phyloP scores from a whole-genome alignment of 2,113 vertebrate genomes.

The Notarius lentiginosus region DNA sequence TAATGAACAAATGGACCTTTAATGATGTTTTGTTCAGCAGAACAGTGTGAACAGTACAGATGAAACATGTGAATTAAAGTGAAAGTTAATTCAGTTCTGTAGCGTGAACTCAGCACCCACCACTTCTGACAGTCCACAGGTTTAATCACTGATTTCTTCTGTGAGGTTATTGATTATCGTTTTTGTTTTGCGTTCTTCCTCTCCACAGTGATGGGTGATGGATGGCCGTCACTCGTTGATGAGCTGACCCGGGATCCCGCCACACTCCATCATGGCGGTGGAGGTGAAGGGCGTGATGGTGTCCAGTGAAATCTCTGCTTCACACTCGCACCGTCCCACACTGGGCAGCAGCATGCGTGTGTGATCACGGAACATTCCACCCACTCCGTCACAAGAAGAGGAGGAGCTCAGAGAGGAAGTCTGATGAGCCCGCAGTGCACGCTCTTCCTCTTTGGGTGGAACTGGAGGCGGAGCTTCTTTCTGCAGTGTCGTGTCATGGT shows the following conservation, averaged over 20 bases:
- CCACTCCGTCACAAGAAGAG: conserved; percentile 29
- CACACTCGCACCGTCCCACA: conserved; percentile 63
- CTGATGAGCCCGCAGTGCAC: neutral
- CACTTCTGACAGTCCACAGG: neutral
- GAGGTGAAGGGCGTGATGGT: conserved; percentile 56
- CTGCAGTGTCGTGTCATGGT: conserved; percentile 67
- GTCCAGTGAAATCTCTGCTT: conserved; percentile 63
- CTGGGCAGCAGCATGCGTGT: conserved; percentile 53
- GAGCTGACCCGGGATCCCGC: conserved; percentile 58
- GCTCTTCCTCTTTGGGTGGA: conserved; percentile 29
- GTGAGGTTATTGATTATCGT: neutral
- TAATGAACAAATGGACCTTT: too few species aligned
- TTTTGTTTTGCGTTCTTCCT: neutral
- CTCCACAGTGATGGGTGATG: neutral
- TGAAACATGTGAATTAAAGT: neutral
- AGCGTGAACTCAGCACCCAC: neutral
- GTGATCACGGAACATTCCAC: conserved; percentile 19
- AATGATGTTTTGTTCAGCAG: neutral
- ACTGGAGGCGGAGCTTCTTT: conserved; percentile 62
- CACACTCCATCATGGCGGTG: conserved; percentile 52
- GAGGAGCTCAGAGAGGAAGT: conserved; percentile 34
- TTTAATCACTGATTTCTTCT: neutral
- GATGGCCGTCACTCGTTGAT: conserved; percentile 18
- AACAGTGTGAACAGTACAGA: neutral
- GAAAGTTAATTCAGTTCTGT: neutral